A percentile compares a stretch with the other conserved stretches of the same genome.
phyloP scores from a whole-genome alignment of 2,888 invertebrate genomes.

The Therioaphis trifolii region DNA sequence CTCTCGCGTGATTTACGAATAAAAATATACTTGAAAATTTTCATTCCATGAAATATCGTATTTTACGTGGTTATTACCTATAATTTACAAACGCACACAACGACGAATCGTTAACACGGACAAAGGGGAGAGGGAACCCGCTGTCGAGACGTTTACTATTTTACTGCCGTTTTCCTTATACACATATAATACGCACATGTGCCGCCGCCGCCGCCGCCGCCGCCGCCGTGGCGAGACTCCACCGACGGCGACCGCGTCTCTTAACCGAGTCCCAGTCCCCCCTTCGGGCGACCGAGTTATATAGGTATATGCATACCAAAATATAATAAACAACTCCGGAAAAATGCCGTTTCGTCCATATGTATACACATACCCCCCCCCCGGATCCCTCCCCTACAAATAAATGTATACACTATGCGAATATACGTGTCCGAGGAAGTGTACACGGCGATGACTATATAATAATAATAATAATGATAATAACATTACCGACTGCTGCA shows the following conservation, averaged over 20 bases:
- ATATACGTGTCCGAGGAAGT: neutral
- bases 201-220: neutral
- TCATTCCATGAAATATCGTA: slow-evolving; percentile 13
- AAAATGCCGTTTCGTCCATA: slow-evolving; percentile 35
- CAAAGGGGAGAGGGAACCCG: too few relatives aligned
- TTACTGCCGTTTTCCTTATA: neutral
- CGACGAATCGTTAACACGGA: neutral
- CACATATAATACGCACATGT: neutral
- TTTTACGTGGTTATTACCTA: neutral
- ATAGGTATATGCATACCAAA: neutral
- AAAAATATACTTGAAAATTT: neutral
- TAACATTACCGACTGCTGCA: neutral
- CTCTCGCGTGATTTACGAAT: slow-evolving; percentile 12
- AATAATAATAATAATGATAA: slow-evolving; percentile 32
- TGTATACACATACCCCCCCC: neutral
- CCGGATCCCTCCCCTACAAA: neutral
- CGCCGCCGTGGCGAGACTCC: neutral
- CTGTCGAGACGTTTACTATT: neutral
- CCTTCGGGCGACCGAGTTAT: neutral
- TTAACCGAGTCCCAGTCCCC: neutral
- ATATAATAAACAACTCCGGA: slow-evolving; percentile 2
- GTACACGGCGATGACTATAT: neutral
- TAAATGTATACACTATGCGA: neutral
- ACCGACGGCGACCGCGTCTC: neutral
- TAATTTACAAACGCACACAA: slow-evolving; percentile 1